Evolutionary conservation across 2,797 vertebrate genomes (phyloP).

Genomic region (Halcyon smyrnensis): DNA sequence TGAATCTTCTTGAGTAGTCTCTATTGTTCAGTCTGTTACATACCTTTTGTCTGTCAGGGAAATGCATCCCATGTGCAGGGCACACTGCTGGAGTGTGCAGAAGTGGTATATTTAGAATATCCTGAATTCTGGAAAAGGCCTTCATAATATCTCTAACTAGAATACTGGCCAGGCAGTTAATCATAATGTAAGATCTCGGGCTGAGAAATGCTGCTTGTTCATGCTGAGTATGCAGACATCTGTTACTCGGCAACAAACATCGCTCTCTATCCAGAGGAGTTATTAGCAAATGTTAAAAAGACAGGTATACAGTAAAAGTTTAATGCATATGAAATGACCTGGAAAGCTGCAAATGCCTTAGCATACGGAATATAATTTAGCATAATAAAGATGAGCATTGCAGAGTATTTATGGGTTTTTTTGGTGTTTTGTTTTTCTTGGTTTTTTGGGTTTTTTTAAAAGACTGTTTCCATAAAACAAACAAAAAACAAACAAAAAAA

Average conservation of each 20-base stretch:
- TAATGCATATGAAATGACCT: conserved; percentile 60
- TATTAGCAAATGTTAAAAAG: conserved; percentile 52
- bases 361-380: conserved; percentile 22
- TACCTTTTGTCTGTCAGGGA: neutral
- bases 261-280: conserved; percentile 29
- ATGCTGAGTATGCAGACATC: neutral
- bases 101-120: neutral
- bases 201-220: conserved; percentile 10
- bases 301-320: conserved; percentile 48
- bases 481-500: neutral
- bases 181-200: neutral
- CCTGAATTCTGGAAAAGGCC: neutral
- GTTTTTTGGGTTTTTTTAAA: too few species aligned
- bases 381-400: conserved; percentile 15
- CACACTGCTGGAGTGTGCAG: neutral
- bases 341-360: conserved; percentile 6
- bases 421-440: too few species aligned
- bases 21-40: neutral
- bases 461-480: neutral
- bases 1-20: neutral
- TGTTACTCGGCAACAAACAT: conserved; percentile 28
- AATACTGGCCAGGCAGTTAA: neutral
- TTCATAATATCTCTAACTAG: neutral
- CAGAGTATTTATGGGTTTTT: neutral
- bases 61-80: neutral